Base-by-base conservation (phyloP, 37 sponge, comb jelly and placozoan genomes). In the Diacarnus erythraeanus region DNA sequence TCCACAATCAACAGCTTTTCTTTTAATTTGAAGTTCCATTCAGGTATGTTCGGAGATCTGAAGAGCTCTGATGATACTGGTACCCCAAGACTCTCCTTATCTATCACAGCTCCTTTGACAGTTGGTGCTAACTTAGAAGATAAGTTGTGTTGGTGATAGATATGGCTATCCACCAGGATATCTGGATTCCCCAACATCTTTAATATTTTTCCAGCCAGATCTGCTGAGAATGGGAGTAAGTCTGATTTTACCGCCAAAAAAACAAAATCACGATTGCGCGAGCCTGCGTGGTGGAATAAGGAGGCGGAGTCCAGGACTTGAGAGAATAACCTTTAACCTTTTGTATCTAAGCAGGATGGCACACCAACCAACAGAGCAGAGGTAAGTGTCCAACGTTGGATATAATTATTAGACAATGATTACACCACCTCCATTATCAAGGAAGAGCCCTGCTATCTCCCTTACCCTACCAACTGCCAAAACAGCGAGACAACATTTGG, bases 1-100 rank as follows among this genome's bases (percentile, higher is more conserved):
- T 93, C 94, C 37, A 93, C 86, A 9, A 93, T 68, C 31, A 89
- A 42, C 64, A 93, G 57, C 65, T 86, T 88, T 4, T 67, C 74
- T 59, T 22, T 23, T 15, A 23, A 29, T 15, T 47, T 12, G 51
- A 47, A 47, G 51, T 47, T 12, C 51, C 51, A 47, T 15, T 12
- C 51, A 47, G 51, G 51, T 12, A 47, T 6, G 64, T 63, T 21
- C 57, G 57, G 51, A 47, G 51, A 6, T 47, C 12, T 10, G 2
- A 65, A 35, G 15, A 65, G 34, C 34, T 65, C 33, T 25, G 66
- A 65, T 3, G 35, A 8, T 12, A 6, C 12, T 12, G 51, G 12
- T 47, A 47, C 51, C 51, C 10, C 12, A 6, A 47, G 51, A 12
- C 12, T 12, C 6, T 47, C 51, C 6, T 12, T 47, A 12, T 15